Percentiles rank a stretch among this genome's conserved stretches.
phyloP scores from a whole-genome alignment of 2,113 vertebrate species.

The Geococcyx californianus region DNA sequence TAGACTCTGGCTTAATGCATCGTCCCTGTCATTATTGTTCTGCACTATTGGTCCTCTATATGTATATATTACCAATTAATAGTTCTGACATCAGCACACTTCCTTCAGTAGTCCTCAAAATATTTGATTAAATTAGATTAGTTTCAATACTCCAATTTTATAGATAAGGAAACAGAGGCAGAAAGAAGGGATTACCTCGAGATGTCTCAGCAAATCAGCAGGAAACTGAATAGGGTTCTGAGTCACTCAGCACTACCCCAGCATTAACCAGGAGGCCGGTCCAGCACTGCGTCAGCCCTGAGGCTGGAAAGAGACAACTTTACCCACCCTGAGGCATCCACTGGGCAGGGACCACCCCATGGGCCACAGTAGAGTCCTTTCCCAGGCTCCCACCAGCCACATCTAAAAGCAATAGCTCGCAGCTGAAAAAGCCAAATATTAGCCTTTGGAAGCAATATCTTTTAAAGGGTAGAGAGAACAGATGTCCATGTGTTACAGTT shows the following conservation, averaged over 20 bases:
- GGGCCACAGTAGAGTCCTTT: not conserved
- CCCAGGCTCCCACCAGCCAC: not conserved
- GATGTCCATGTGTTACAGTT: constrained; percentile 22
- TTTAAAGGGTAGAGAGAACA: constrained; percentile 16
- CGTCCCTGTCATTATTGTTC: not conserved
- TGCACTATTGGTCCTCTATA: not conserved
- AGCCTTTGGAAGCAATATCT: not conserved
- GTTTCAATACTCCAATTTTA: not conserved
- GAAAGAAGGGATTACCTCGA: not conserved
- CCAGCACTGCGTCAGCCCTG: not conserved
- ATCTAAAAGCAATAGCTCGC: not conserved
- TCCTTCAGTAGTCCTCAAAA: not conserved
- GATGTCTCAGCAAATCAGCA: not conserved
- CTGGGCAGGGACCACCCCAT: not conserved
- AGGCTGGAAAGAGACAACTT: not conserved
- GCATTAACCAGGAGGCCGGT: not conserved
- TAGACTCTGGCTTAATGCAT: not conserved
- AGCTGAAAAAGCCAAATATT: constrained; percentile 1
- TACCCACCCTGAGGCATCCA: not conserved
- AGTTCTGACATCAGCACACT: not conserved
- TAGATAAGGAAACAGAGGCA: not conserved
- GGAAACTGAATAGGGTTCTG: not conserved
- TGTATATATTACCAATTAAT: not conserved
- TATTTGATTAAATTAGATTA: not conserved
- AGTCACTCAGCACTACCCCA: not conserved